phyloP scores from a whole-genome alignment of 2,113 vertebrate genomes.

The Megaleporinus macrocephalus region DNA sequence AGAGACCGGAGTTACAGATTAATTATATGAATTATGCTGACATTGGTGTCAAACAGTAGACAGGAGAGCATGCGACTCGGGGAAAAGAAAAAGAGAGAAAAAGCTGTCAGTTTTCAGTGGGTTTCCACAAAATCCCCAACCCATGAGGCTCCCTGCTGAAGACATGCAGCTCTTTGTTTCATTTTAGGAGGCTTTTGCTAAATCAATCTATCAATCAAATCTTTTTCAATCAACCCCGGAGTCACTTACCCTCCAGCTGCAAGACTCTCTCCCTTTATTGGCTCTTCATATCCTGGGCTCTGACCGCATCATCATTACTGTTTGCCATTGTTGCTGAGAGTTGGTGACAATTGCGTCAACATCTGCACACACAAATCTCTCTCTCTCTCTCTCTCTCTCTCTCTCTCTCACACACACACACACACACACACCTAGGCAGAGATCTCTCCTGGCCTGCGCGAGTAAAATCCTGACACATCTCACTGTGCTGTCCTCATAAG shows the following conservation, averaged over 20 bases:
- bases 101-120: neutral
- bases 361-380: constrained; percentile 24
- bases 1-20: neutral
- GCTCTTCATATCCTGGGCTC: neutral
- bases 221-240: constrained; percentile 3
- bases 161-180: neutral
- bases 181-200: neutral
- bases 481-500: constrained; percentile 29
- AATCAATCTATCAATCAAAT: constrained; percentile 25
- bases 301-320: constrained; percentile 57
- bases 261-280: neutral
- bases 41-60: constrained; percentile 15
- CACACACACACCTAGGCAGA: constrained; percentile 23
- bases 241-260: constrained; percentile 1
- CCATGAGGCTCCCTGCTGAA: neutral
- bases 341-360: constrained; percentile 10
- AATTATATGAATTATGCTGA: constrained; percentile 3
- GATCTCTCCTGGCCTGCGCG: constrained; percentile 25
- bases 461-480: constrained; percentile 39
- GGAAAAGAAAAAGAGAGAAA: neutral
- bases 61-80: neutral
- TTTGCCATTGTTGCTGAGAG: constrained; percentile 23
- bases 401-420: constrained; percentile 17
- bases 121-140: neutral
- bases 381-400: constrained; percentile 19